Percentiles rank a stretch among this genome's conserved stretches.
Conservation (phyloP, 1,140 invertebrate species). For the Diploscapter pachys region DNA sequence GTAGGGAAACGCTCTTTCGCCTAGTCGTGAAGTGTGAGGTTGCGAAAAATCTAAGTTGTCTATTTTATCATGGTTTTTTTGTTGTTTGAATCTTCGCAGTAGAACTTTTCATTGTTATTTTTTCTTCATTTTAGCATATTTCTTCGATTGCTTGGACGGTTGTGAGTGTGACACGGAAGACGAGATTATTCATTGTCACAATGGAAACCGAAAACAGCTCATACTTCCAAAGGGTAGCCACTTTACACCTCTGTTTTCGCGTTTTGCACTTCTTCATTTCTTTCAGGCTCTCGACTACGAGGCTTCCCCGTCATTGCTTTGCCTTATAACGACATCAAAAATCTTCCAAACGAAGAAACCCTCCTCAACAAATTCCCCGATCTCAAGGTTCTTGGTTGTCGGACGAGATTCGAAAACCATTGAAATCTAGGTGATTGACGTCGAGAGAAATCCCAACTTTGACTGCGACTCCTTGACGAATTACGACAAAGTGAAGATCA, state of each 20-base stretch:
- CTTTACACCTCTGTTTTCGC: neutral
- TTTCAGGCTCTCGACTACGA: constrained; percentile 25
- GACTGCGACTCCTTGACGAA: constrained; percentile 28
- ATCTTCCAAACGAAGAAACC: constrained; percentile 34
- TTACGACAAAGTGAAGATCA: constrained; percentile 33
- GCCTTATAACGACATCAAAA: constrained; percentile 33
- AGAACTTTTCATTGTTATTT: no score
- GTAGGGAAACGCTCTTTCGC: no score
- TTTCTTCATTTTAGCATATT: no score
- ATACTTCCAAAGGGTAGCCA: constrained; percentile 14
- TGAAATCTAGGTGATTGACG: constrained; percentile 32
- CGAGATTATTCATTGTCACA: constrained; percentile 38
- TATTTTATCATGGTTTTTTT: no score
- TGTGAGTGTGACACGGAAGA: constrained; percentile 40
- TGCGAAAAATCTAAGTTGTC: no score
- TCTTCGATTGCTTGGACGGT: constrained; percentile 22
- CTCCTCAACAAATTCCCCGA: constrained; percentile 40
- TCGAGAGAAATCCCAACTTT: constrained; percentile 36
- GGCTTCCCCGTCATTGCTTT: constrained; percentile 37
- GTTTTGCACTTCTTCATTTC: no score
- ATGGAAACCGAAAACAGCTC: constrained; percentile 31
- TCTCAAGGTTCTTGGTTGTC: constrained; percentile 19
- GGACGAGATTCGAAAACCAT: neutral
- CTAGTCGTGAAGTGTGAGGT: no score
- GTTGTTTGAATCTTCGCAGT: no score